Evolutionary conservation across 2,797 vertebrate species (phyloP).

Genomic region (Simalia tracyae): DNA sequence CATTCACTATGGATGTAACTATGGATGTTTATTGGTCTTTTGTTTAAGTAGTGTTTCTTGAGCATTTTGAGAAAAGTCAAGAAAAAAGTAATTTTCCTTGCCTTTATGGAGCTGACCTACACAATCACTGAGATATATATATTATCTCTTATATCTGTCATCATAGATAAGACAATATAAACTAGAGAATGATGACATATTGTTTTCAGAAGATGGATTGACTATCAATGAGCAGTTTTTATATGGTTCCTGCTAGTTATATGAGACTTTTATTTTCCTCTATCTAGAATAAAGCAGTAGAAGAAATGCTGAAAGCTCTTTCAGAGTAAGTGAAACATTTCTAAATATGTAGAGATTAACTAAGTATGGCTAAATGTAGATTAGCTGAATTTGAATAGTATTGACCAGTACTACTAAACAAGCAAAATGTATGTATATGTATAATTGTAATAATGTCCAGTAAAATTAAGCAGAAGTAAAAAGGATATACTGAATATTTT

Average conservation of each 20-base stretch:
- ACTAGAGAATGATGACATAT: not conserved
- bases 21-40: not conserved
- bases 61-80: not conserved
- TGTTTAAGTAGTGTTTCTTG: not conserved
- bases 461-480: too few relatives aligned
- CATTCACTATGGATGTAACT: not conserved
- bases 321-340: slow-evolving; percentile 78
- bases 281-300: slow-evolving; percentile 75
- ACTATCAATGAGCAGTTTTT: not conserved
- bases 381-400: not conserved
- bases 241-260: not conserved
- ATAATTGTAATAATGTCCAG: too few relatives aligned
- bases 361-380: not conserved
- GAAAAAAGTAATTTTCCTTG: not conserved
- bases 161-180: not conserved
- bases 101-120: not conserved
- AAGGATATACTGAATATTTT: not conserved
- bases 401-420: not conserved
- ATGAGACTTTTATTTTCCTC: slow-evolving; percentile 37
- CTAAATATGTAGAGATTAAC: slow-evolving; percentile 9
- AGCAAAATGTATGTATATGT: not conserved
- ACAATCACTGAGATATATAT: not conserved
- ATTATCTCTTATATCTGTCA: not conserved
- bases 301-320: slow-evolving; percentile 79
- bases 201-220: not conserved